Conservation (phyloP, 2,797 vertebrate species). For the Prunella strophiata region DNA sequence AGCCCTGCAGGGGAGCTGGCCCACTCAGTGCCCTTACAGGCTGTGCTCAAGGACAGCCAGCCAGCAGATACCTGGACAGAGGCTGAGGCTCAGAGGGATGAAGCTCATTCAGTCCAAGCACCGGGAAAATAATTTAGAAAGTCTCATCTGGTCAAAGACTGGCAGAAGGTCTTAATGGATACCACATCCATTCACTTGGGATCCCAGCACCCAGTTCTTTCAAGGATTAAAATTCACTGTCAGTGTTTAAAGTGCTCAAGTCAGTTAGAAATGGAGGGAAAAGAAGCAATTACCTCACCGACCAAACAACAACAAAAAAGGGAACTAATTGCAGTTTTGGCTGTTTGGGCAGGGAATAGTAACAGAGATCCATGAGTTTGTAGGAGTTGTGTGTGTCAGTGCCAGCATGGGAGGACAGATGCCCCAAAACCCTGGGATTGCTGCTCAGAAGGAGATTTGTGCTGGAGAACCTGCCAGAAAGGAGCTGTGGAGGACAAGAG, state of each 20-base stretch:
- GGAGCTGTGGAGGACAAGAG: neutral
- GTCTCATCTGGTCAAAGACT: neutral
- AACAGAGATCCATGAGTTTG: neutral
- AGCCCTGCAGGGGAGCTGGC: accelerated
- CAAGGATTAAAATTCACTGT: neutral
- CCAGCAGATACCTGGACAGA: neutral
- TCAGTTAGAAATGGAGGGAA: neutral
- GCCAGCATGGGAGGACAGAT: neutral
- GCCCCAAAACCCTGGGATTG: accelerated
- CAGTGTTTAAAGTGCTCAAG: neutral
- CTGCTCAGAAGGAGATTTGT: neutral
- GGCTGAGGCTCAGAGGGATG: neutral
- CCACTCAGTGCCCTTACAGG: accelerated
- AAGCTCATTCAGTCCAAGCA: too few relatives aligned
- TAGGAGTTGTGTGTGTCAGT: neutral
- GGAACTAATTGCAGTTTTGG: neutral
- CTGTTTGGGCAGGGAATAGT: neutral
- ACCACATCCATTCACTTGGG: neutral
- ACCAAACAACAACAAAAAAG: accelerated
- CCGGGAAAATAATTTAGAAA: neutral
- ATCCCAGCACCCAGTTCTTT: neutral
- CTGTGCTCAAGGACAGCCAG: neutral
- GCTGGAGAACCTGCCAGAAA: neutral
- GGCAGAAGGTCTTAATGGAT: neutral
- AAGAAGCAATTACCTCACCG: neutral